Evolutionary conservation across 2,797 vertebrate species (phyloP).

Genomic region (Rhincodon typus): DNA sequence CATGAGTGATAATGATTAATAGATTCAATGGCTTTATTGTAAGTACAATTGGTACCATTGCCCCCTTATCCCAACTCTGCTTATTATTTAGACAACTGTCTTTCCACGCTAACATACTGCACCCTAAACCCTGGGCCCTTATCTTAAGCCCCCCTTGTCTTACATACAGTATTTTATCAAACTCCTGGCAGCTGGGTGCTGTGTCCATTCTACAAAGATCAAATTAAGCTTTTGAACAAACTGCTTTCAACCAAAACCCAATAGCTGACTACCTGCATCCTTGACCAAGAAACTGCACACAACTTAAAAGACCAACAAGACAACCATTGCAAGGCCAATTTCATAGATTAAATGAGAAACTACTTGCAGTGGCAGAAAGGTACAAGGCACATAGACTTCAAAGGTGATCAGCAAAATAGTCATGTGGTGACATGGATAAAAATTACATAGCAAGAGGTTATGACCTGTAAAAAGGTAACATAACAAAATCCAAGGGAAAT

Average conservation of each 20-base stretch:
- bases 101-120: too few relatives aligned
- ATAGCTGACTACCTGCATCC: not conserved
- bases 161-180: too few relatives aligned
- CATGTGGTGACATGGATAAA: not conserved
- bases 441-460: not conserved
- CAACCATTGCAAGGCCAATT: not conserved
- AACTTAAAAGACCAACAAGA: not conserved
- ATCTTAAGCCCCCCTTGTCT: too few relatives aligned
- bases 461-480: not conserved
- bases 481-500: not conserved
- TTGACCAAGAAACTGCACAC: not conserved
- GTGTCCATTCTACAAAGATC: too few relatives aligned
- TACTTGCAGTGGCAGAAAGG: not conserved
- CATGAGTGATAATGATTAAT: not conserved
- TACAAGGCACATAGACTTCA: not conserved
- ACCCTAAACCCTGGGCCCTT: too few relatives aligned
- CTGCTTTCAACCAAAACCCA: not conserved
- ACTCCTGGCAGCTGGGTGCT: too few relatives aligned
- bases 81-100: too few relatives aligned
- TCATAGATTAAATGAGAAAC: not conserved
- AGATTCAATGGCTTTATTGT: not conserved
- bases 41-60: not conserved
- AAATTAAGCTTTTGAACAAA: not conserved
- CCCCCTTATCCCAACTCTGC: too few relatives aligned
- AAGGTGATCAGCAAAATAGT: not conserved